Conservation (phyloP, 2,113 vertebrate genomes). For the Callionymus lyra region DNA sequence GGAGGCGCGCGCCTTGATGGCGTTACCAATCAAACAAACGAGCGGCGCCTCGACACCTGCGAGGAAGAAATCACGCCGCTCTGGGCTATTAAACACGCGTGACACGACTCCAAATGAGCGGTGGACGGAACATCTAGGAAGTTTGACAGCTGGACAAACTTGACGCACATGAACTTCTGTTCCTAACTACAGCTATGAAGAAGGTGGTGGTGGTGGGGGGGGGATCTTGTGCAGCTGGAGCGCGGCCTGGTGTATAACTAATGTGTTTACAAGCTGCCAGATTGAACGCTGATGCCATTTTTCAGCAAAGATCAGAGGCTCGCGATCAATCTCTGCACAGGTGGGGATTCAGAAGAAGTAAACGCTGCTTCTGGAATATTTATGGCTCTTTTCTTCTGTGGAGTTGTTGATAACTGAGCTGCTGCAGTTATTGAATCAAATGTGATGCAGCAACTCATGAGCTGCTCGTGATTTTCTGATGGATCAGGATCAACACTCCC, state of each 20-base stretch:
- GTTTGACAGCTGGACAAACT: too few relatives aligned
- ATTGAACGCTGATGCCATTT: conserved; percentile 19
- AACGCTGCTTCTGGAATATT: too few relatives aligned
- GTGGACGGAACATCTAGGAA: too few relatives aligned
- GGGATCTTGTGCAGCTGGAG: conserved; percentile 34
- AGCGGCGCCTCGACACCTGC: conserved; percentile 14
- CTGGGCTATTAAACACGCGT: conserved; percentile 25
- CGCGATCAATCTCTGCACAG: conserved; percentile 20
- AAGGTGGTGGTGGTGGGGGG: too few relatives aligned
- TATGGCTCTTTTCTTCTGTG: too few relatives aligned
- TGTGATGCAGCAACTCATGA: too few relatives aligned
- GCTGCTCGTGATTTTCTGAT: too few relatives aligned
- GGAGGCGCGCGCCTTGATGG: conserved; percentile 1
- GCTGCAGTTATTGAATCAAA: too few relatives aligned
- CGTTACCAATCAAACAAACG: conserved; percentile 22
- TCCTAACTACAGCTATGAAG: too few relatives aligned
- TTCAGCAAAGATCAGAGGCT: conserved; percentile 19
- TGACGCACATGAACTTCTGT: too few relatives aligned
- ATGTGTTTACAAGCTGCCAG: conserved; percentile 40
- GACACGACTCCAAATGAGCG: conserved; percentile 3
- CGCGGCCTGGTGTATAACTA: conserved; percentile 26
- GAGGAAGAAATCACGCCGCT: conserved; percentile 12
- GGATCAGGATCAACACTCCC: too few relatives aligned
- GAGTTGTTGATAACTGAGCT: too few relatives aligned
- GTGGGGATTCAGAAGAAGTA: conserved; percentile 23